Evolutionary conservation across 2,113 vertebrate genomes (phyloP).

Genomic region (Sisor rabdophorus): DNA sequence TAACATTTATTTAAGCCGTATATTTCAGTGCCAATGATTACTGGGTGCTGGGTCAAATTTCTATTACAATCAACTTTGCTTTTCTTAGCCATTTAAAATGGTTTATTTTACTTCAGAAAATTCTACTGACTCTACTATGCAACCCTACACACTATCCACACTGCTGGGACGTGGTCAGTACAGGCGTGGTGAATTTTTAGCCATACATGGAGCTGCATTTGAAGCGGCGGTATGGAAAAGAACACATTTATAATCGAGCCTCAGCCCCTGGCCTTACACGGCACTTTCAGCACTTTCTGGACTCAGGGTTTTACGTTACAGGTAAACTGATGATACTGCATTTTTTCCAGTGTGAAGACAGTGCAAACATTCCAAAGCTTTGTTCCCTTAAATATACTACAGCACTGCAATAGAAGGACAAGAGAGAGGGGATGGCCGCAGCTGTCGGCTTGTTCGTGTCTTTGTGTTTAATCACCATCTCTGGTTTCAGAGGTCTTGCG

Average conservation of each 20-base stretch:
- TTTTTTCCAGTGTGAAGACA: slow-evolving; percentile 44
- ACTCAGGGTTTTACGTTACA: slow-evolving; percentile 50
- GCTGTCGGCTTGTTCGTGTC: slow-evolving; percentile 72
- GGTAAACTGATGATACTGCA: slow-evolving; percentile 39
- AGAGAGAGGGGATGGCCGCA: slow-evolving; percentile 58
- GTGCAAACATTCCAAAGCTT: slow-evolving; percentile 46
- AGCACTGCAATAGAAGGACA: slow-evolving; percentile 53
- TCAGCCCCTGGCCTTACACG: slow-evolving; percentile 13
- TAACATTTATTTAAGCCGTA: neutral
- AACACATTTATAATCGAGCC: neutral
- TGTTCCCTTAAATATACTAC: slow-evolving; percentile 64
- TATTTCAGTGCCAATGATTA: neutral
- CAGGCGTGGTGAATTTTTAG: neutral
- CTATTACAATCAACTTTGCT: neutral
- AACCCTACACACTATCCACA: neutral
- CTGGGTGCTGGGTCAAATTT: neutral
- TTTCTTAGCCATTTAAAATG: neutral
- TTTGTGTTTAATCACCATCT: slow-evolving; percentile 67
- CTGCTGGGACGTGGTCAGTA: neutral
- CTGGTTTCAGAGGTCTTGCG: slow-evolving; percentile 59
- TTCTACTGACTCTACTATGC: neutral
- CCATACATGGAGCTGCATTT: slow-evolving; percentile 3
- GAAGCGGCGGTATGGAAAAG: neutral
- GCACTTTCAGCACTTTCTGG: slow-evolving; percentile 7
- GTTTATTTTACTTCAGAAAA: neutral